Evolutionary conservation across 1,140 invertebrate genomes (phyloP).

Genomic region (Papilio dardanus): DNA sequence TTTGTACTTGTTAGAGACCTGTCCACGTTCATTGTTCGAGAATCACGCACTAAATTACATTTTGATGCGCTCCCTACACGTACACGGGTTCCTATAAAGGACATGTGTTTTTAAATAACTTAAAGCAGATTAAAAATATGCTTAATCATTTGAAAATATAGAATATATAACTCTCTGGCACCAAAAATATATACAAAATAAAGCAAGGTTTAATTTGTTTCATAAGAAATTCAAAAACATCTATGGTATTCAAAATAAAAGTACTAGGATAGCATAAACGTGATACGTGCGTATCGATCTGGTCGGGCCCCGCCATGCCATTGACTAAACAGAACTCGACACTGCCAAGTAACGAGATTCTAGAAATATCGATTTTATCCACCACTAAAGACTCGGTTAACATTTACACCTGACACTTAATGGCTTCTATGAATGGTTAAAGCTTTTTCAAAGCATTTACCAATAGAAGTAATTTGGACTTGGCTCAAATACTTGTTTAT

Average conservation of each 20-base stretch:
- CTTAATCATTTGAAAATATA: too few relatives aligned
- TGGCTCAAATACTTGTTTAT: not conserved
- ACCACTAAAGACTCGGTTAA: not conserved
- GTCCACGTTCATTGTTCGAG: constrained; percentile 52
- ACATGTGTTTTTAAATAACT: not conserved
- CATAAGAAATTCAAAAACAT: not conserved
- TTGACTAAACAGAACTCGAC: constrained; percentile 47
- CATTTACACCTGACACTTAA: not conserved
- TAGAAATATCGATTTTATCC: constrained; percentile 43
- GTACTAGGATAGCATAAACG: constrained; percentile 35
- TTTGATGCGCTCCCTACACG: constrained; percentile 22
- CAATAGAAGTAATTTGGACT: not conserved
- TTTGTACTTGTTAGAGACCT: constrained; percentile 61
- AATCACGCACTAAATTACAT: constrained; percentile 43
- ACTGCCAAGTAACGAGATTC: constrained; percentile 43
- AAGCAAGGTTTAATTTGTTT: too few relatives aligned
- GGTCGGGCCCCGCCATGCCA: constrained; percentile 35
- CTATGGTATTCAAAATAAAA: constrained; percentile 40
- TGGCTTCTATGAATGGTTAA: too few relatives aligned
- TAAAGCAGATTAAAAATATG: not conserved
- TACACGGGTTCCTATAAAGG: not conserved
- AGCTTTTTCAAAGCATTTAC: not conserved
- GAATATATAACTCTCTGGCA: not conserved
- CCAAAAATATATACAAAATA: too few relatives aligned
- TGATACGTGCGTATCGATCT: constrained; percentile 56